These are phyloP conservation scores for Hydractinia symbiolongicarpus DNA, from an alignment of 30 jellyfish, hydroid and myxozoan genomes.

Conservation along the genomic window DNA sequence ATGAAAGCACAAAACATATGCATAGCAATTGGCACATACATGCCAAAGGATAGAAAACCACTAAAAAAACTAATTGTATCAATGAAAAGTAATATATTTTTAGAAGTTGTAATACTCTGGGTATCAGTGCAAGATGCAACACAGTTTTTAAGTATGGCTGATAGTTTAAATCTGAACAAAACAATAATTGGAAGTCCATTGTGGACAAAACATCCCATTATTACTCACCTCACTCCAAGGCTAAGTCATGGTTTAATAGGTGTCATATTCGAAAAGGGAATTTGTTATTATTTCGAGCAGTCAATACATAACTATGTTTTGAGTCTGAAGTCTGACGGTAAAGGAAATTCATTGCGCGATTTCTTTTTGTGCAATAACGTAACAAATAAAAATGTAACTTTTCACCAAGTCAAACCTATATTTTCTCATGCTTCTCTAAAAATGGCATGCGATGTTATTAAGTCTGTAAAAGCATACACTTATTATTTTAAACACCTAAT, in stretches of 20 bases:
- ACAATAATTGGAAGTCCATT: slow-evolving; percentile 6
- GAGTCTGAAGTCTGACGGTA: too few relatives aligned
- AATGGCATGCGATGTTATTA: too few relatives aligned
- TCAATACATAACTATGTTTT: too few relatives aligned
- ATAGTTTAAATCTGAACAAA: not conserved
- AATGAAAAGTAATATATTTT: not conserved
- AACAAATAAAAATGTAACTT: too few relatives aligned
- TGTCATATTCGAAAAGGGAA: not conserved
- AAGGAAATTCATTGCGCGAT: too few relatives aligned
- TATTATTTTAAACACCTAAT: too few relatives aligned
- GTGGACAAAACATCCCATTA: slow-evolving; percentile 3
- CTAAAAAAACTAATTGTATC: not conserved
- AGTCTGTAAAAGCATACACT: too few relatives aligned
- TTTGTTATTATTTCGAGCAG: not conserved
- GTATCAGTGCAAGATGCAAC: not conserved
- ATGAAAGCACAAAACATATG: slow-evolving; percentile 1
- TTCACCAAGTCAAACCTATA: too few relatives aligned
- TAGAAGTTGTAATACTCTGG: not conserved
- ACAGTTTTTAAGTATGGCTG: not conserved
- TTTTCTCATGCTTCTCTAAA: too few relatives aligned
- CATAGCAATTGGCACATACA: not conserved
- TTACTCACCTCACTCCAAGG: not conserved
- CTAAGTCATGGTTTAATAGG: slow-evolving; percentile 9
- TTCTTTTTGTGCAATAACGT: too few relatives aligned
- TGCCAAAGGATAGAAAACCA: not conserved